Evolutionary conservation across 2,113 vertebrate species (phyloP).

Genomic region (Isichthys henryi): DNA sequence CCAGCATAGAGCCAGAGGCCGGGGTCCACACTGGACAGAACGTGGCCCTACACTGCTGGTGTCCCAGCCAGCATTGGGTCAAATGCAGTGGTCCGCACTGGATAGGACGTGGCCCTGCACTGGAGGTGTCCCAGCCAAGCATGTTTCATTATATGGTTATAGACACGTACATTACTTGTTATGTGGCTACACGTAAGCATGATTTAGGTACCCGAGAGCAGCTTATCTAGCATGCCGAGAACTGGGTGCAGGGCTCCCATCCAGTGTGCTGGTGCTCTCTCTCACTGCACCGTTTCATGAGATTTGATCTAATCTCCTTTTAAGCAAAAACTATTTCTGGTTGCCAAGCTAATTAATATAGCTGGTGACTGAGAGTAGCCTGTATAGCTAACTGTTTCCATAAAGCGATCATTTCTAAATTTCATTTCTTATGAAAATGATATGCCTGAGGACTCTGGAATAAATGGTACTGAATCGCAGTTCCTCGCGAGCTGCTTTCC

Average conservation of each 20-base stretch:
- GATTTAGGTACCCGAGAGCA: no score
- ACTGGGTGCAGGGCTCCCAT: background rate
- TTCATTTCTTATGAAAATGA: background rate
- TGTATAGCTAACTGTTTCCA: background rate
- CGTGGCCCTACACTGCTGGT: no score
- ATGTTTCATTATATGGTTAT: background rate
- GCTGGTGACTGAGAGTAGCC: background rate
- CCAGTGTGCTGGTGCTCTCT: background rate
- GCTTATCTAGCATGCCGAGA: background rate
- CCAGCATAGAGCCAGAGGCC: no score
- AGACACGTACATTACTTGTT: background rate
- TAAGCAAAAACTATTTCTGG: background rate
- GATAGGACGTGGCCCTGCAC: background rate
- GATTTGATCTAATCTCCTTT: background rate
- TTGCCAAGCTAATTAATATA: background rate
- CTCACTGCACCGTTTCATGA: background rate
- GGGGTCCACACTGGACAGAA: no score
- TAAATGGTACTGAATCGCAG: background rate
- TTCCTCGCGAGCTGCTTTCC: background rate
- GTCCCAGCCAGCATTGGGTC: background rate
- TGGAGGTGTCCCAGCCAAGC: background rate
- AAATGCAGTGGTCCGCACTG: no score
- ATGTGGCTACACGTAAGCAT: background rate
- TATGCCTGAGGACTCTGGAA: background rate
- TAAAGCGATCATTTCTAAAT: background rate